Evolutionary conservation across 2,797 vertebrate species (phyloP).

Genomic region (Siniperca scherzeri): DNA sequence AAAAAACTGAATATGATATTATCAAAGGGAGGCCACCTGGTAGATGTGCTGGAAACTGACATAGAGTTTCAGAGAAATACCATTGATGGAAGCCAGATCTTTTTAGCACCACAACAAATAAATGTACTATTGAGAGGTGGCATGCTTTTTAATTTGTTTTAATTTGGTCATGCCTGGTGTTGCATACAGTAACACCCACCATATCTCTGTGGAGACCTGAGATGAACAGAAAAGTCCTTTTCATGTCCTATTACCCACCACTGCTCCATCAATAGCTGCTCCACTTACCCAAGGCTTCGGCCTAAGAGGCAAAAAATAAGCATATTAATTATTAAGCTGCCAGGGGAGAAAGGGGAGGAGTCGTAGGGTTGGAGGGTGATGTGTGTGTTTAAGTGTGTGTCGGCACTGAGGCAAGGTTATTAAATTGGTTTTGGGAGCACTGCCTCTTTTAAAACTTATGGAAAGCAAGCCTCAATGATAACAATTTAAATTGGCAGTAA

Average conservation of each 20-base stretch:
- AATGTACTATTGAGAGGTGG: conserved; percentile 5
- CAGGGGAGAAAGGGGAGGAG: conserved; percentile 64
- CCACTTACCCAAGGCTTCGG: conserved; percentile 66
- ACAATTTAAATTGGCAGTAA: conserved; percentile 5
- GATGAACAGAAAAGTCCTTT: conserved; percentile 69
- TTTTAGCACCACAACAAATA: conserved; percentile 24
- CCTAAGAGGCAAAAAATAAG: conserved; percentile 79
- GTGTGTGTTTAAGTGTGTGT: conserved; percentile 59
- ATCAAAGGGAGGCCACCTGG: conserved; percentile 23
- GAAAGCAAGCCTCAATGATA: conserved; percentile 28
- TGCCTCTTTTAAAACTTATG: conserved; percentile 40
- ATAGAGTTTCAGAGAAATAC: neutral
- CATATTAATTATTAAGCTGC: conserved; percentile 83
- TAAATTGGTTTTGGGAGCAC: conserved; percentile 54
- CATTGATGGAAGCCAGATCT: neutral
- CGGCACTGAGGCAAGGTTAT: conserved; percentile 40
- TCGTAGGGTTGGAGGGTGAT: conserved; percentile 54
- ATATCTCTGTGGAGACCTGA: conserved; percentile 59
- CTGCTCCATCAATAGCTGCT: conserved; percentile 72
- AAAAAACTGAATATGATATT: conserved; percentile 29
- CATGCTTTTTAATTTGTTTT: neutral
- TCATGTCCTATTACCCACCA: conserved; percentile 80
- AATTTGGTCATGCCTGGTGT: conserved; percentile 44
- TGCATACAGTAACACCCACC: conserved; percentile 56
- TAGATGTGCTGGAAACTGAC: conserved; percentile 12